Conservation (phyloP, 1,140 invertebrate genomes). For the Eumaeus atala region DNA sequence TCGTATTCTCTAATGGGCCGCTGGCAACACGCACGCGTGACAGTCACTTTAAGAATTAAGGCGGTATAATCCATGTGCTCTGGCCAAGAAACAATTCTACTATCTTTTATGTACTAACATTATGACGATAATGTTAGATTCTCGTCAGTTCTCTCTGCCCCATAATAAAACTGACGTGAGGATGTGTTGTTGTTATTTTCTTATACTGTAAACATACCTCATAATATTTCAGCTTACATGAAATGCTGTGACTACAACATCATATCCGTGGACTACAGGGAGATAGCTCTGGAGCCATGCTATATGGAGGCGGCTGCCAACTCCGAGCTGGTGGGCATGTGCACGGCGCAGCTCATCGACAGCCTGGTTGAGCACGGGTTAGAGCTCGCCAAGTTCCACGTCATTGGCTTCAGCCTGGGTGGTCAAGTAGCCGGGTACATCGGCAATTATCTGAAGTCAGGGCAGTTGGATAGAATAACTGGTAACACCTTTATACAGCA, state of each 20-base stretch:
- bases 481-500: constrained; percentile 23
- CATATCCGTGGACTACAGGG: constrained; percentile 77
- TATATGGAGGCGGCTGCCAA: constrained; percentile 76
- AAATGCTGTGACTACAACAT: constrained; percentile 75
- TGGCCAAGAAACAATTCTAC: too few species aligned
- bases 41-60: too few species aligned
- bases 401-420: constrained; percentile 94
- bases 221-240: constrained; percentile 68
- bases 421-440: constrained; percentile 90
- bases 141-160: too few species aligned
- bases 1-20: too few species aligned
- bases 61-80: too few species aligned
- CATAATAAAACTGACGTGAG: too few species aligned
- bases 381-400: constrained; percentile 79
- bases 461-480: constrained; percentile 48
- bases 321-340: constrained; percentile 74
- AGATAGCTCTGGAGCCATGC: constrained; percentile 73
- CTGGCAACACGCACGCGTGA: too few species aligned
- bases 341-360: constrained; percentile 78
- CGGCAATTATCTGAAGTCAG: constrained; percentile 76
- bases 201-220: too few species aligned
- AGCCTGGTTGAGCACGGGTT: constrained; percentile 76
- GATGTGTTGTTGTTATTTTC: too few species aligned
- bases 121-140: too few species aligned
- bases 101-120: too few species aligned